Evolutionary conservation across 2,797 vertebrate genomes (phyloP).

Genomic region (Microctenopoma lineatum): DNA sequence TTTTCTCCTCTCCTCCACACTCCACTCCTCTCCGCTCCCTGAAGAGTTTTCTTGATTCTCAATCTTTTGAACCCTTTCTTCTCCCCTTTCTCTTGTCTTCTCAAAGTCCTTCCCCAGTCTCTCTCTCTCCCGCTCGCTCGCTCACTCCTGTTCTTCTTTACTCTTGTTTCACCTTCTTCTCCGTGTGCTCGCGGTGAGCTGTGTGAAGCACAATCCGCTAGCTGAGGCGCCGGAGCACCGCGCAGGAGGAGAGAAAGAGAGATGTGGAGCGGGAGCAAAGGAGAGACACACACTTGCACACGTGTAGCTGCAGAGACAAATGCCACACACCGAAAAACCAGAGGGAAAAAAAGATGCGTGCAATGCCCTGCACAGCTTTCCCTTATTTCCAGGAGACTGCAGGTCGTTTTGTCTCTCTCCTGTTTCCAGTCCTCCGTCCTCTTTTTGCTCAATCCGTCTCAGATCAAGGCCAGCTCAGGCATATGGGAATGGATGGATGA

Average conservation of each 20-base stretch:
- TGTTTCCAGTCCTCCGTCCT: slow-evolving; percentile 65
- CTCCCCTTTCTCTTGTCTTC: slow-evolving; percentile 11
- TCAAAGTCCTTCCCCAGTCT: slow-evolving; percentile 55
- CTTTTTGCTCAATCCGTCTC: slow-evolving; percentile 66
- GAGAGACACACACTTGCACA: slow-evolving; percentile 52
- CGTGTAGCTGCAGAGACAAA: slow-evolving; percentile 67
- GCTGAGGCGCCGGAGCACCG: slow-evolving; percentile 66
- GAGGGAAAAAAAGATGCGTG: slow-evolving; percentile 37
- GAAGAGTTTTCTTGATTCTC: slow-evolving; percentile 73
- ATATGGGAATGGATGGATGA: slow-evolving; percentile 75
- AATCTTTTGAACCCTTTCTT: slow-evolving; percentile 60
- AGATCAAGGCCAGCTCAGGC: slow-evolving; percentile 64
- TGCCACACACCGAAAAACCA: slow-evolving; percentile 55
- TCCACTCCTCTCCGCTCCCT: slow-evolving; percentile 74
- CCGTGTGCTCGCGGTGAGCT: slow-evolving; percentile 57
- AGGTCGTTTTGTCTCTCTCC: slow-evolving; percentile 65
- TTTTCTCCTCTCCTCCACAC: slow-evolving; percentile 72
- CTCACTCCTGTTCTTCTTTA: slow-evolving; percentile 32
- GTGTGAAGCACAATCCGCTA: slow-evolving; percentile 65
- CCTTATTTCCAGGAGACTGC: slow-evolving; percentile 54
- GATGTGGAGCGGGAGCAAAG: slow-evolving; percentile 36
- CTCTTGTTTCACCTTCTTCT: slow-evolving; percentile 52
- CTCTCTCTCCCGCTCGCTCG: slow-evolving; percentile 3
- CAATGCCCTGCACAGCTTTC: slow-evolving; percentile 48
- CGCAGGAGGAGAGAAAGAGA: slow-evolving; percentile 42